Evolutionary conservation across 2,113 vertebrate species (phyloP).

Genomic region (Oceanites oceanicus): DNA sequence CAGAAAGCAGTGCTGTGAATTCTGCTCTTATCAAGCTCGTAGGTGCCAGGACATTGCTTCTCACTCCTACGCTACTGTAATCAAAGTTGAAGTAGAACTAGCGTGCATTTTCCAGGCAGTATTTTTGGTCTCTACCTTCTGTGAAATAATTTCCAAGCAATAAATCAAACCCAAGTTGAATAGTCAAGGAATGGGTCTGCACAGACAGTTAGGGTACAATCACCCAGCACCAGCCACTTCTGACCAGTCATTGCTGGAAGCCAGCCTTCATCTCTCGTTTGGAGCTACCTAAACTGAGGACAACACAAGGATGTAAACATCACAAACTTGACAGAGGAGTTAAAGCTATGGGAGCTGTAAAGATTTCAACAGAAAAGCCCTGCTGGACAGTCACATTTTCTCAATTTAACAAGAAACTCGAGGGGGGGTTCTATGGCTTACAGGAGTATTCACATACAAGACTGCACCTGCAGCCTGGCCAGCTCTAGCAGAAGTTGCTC

Average conservation of each 20-base stretch:
- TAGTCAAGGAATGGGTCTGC: too few species aligned
- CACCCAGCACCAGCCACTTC: neutral
- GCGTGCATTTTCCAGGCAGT: neutral
- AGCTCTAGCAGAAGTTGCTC: neutral
- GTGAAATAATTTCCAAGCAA: neutral
- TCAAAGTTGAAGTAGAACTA: neutral
- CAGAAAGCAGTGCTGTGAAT: neutral
- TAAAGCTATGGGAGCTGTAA: neutral
- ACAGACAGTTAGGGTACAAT: too few species aligned
- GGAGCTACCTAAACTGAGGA: neutral
- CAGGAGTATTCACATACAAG: neutral
- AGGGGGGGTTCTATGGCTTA: neutral
- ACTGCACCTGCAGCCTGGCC: neutral
- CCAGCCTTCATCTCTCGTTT: neutral
- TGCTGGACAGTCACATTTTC: neutral
- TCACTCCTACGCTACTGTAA: neutral
- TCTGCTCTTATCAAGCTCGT: neutral
- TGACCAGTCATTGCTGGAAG: neutral
- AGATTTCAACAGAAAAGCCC: neutral
- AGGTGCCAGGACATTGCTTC: neutral
- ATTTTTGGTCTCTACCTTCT: neutral
- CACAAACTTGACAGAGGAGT: neutral
- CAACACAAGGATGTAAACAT: neutral
- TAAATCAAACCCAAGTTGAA: neutral
- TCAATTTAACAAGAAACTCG: accelerated